Evolutionary conservation across 2,113 vertebrate genomes (phyloP).

Genomic region (Microtus montanus): DNA sequence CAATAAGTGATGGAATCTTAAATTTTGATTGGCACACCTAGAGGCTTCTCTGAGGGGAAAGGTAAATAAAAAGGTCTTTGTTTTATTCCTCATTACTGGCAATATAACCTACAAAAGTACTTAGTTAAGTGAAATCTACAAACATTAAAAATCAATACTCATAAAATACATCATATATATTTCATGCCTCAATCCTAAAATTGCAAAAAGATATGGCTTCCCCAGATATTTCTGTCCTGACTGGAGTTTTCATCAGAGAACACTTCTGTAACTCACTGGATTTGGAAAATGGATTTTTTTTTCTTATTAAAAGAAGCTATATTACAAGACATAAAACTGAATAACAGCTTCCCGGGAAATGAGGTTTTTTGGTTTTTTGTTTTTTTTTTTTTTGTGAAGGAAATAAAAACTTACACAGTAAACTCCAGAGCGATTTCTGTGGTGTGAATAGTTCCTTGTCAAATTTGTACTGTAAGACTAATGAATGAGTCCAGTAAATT

Average conservation of each 20-base stretch:
- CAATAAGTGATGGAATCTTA: neutral
- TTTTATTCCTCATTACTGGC: slow-evolving; percentile 20
- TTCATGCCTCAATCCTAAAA: neutral
- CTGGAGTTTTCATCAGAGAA: neutral
- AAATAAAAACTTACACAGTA: neutral
- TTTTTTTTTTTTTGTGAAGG: slow-evolving; percentile 26
- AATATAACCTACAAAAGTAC: neutral
- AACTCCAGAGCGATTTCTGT: neutral
- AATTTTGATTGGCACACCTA: neutral
- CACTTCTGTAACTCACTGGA: neutral
- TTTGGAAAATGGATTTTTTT: neutral
- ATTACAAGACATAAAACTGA: neutral
- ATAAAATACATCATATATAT: neutral
- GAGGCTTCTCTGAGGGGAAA: neutral
- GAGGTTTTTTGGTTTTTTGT: too few species aligned
- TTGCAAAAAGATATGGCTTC: neutral
- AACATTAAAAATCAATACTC: slow-evolving; percentile 14
- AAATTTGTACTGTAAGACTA: neutral
- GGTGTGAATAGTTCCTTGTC: neutral
- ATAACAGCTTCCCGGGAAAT: neutral
- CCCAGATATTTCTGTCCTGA: neutral
- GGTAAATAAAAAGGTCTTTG: neutral
- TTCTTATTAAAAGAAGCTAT: neutral
- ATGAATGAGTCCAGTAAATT: neutral
- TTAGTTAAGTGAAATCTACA: slow-evolving; percentile 26